Evolutionary conservation across 2,113 vertebrate genomes (phyloP).

Genomic region (Platichthys flesus): DNA sequence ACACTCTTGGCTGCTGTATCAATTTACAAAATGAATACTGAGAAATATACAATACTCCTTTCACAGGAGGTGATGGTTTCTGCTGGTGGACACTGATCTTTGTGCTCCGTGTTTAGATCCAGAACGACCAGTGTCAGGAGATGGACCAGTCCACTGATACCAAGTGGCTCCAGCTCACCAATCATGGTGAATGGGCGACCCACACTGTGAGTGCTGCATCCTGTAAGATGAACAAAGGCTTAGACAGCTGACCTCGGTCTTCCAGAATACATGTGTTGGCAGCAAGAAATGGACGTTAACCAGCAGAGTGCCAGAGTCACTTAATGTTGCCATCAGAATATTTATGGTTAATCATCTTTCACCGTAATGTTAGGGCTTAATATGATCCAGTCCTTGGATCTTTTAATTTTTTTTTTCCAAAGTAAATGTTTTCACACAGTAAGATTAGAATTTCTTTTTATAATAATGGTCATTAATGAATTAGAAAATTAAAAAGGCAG

Average conservation of each 20-base stretch:
- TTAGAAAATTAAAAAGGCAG: background rate
- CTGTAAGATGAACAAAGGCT: background rate
- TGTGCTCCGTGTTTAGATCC: slow-evolving; percentile 83
- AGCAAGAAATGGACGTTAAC: slow-evolving; percentile 1
- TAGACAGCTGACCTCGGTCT: slow-evolving; percentile 11
- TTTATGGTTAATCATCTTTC: background rate
- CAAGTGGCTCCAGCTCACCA: slow-evolving; percentile 94
- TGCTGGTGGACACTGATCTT: background rate
- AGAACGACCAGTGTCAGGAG: slow-evolving; percentile 98
- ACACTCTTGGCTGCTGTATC: too few species aligned
- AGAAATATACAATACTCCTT: too few species aligned
- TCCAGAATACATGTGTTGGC: slow-evolving; percentile 21
- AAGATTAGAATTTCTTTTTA: too few species aligned
- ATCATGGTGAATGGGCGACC: slow-evolving; percentile 90
- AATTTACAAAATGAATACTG: too few species aligned
- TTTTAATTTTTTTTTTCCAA: too few species aligned
- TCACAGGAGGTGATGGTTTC: background rate
- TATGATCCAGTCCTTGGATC: too few species aligned
- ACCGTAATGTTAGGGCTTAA: too few species aligned
- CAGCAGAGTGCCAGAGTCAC: background rate
- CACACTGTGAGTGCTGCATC: slow-evolving; percentile 85
- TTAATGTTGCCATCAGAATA: slow-evolving; percentile 6
- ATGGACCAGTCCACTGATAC: slow-evolving; percentile 87
- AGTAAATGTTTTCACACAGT: too few species aligned
- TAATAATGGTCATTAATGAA: too few species aligned